phyloP scores from a whole-genome alignment of 2,113 vertebrate species.

The Eubucco bourcierii region DNA sequence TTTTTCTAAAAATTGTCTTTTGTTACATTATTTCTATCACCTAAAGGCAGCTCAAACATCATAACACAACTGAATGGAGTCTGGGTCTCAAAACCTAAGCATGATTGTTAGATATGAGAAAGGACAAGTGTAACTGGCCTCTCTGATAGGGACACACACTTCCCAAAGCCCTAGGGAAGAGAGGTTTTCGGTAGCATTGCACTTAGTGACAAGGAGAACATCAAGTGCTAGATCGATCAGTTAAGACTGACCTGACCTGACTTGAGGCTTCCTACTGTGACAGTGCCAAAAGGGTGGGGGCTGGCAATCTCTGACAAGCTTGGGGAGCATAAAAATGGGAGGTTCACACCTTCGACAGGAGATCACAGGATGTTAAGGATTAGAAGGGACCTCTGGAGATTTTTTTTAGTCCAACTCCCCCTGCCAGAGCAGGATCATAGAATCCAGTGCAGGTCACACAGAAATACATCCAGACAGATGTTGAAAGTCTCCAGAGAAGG shows the following conservation, averaged over 20 bases:
- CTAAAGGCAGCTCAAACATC: background rate
- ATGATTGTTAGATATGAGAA: accelerated
- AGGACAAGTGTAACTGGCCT: background rate
- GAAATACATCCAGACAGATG: too few species aligned
- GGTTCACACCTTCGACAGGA: background rate
- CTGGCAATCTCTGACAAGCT: background rate
- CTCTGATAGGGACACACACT: background rate
- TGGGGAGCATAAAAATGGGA: accelerated
- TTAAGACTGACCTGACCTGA: background rate
- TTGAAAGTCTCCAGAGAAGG: too few species aligned
- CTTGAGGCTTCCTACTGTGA: background rate
- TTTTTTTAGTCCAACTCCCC: too few species aligned
- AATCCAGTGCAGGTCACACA: too few species aligned
- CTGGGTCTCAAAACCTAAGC: background rate
- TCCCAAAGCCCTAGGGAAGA: background rate
- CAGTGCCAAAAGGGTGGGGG: accelerated
- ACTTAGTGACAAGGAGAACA: background rate
- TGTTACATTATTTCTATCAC: background rate
- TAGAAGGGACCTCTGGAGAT: too few species aligned
- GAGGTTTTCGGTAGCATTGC: accelerated
- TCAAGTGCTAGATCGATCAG: background rate
- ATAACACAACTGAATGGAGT: background rate
- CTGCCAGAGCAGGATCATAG: too few species aligned
- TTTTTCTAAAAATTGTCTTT: background rate
- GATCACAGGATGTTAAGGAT: too few species aligned